Percentiles rank a stretch among this genome's conserved stretches.
These are phyloP conservation scores for Forbesichthys agassizii DNA, from an alignment of 2,113 vertebrate species.

Conservation along the genomic window DNA sequence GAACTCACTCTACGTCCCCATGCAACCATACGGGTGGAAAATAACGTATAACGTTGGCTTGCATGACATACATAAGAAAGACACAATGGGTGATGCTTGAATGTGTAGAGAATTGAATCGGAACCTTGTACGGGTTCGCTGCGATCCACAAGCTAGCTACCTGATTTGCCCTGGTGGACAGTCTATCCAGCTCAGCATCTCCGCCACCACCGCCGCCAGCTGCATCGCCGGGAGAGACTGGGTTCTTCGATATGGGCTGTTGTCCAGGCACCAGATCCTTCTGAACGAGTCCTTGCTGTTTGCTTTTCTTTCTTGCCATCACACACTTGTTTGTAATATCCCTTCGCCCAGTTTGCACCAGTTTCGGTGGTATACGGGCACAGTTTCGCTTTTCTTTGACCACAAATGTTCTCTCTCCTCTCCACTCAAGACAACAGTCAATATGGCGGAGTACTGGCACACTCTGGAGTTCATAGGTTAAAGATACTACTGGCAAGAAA, in stretches of 20 bases:
- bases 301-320: slow-evolving; percentile 91
- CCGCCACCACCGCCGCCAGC: slow-evolving; percentile 74
- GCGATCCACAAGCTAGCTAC: slow-evolving; percentile 54
- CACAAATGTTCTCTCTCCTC: slow-evolving; percentile 78
- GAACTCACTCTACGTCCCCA: slow-evolving; percentile 9
- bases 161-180: slow-evolving; percentile 80
- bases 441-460: slow-evolving; percentile 91
- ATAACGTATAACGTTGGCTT: background rate
- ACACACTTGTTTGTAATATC: slow-evolving; percentile 51
- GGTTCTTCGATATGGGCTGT: slow-evolving; percentile 77
- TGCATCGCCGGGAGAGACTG: slow-evolving; percentile 77
- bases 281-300: slow-evolving; percentile 77
- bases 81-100: slow-evolving; percentile 39
- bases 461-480: slow-evolving; percentile 82
- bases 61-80: slow-evolving; percentile 24
- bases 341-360: slow-evolving; percentile 73
- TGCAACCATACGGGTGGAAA: background rate
- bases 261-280: slow-evolving; percentile 78
- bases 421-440: slow-evolving; percentile 93
- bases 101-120: slow-evolving; percentile 32
- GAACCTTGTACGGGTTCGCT: slow-evolving; percentile 22
- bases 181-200: slow-evolving; percentile 77
- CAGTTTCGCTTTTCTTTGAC: slow-evolving; percentile 74
- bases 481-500: slow-evolving; percentile 71
- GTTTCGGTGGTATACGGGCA: slow-evolving; percentile 57